phyloP scores from a whole-genome alignment of 2,113 vertebrate genomes.

The Nipponia nippon region DNA sequence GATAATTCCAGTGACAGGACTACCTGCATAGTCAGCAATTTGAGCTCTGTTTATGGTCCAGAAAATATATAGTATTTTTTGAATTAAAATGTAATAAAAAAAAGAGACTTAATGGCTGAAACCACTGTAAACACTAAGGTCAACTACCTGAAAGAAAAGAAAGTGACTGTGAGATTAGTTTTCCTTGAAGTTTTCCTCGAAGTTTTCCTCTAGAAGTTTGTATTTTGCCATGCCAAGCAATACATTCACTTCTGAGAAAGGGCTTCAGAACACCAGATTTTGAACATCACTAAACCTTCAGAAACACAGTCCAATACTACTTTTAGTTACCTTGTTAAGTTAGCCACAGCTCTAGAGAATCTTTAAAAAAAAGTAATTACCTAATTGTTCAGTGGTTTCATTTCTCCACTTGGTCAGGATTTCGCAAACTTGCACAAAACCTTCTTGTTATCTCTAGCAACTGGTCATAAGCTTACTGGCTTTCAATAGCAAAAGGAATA shows the following conservation, averaged over 20 bases:
- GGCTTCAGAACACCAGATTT: not conserved
- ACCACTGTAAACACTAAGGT: not conserved
- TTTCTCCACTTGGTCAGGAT: not conserved
- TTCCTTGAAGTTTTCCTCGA: not conserved
- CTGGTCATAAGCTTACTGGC: not conserved
- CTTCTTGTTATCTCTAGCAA: not conserved
- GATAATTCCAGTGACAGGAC: not conserved
- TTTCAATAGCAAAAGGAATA: not conserved
- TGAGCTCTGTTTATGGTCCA: not conserved
- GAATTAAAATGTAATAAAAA: not conserved
- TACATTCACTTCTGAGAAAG: not conserved
- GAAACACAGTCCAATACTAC: not conserved
- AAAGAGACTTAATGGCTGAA: not conserved
- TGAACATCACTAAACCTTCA: not conserved
- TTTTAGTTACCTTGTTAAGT: not conserved
- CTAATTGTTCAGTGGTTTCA: not conserved
- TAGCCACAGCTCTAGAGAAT: not conserved
- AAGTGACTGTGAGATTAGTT: not conserved
- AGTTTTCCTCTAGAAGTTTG: not conserved
- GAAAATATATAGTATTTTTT: not conserved
- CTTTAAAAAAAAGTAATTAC: not conserved
- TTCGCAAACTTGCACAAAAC: not conserved
- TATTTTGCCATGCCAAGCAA: not conserved
- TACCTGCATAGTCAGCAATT: not conserved
- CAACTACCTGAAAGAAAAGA: not conserved